phyloP scores from a whole-genome alignment of 2,888 invertebrate species.

The Notodonta dromedarius region DNA sequence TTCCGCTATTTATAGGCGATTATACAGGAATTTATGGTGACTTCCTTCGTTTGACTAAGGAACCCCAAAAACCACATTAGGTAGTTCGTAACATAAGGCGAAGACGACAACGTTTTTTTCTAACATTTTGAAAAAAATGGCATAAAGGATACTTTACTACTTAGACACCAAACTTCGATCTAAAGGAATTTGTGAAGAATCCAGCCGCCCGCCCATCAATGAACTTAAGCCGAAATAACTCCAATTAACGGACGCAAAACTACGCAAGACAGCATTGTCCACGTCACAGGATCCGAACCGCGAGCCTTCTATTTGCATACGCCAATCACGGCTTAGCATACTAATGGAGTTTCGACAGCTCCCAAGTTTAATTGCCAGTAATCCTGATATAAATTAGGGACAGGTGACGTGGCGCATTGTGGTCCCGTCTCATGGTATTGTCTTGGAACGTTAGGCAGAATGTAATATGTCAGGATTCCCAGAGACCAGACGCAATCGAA shows the following conservation, averaged over 20 bases:
- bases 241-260: neutral
- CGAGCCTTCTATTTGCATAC: constrained; percentile 7
- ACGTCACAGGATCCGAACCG: neutral
- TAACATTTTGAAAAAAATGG: too few relatives aligned
- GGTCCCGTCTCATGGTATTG: neutral
- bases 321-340: constrained; percentile 8
- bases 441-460: neutral
- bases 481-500: too few relatives aligned
- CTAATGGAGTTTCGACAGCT: constrained; percentile 5
- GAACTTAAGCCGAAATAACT: neutral
- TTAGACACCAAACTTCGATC: too few relatives aligned
- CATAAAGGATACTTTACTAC: too few relatives aligned
- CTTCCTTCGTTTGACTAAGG: too few relatives aligned
- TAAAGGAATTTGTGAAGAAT: too few relatives aligned
- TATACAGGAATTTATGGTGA: too few relatives aligned
- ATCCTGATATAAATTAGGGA: constrained; percentile 6
- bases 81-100: too few relatives aligned
- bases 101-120: too few relatives aligned
- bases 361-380: constrained; percentile 4
- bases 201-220: too few relatives aligned
- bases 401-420: constrained; percentile 4
- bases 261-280: neutral
- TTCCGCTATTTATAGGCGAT: too few relatives aligned
- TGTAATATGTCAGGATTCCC: neutral
- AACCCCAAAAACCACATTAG: too few relatives aligned